phyloP scores from a whole-genome alignment of 2,113 vertebrate species.

The Nymphicus hollandicus region DNA sequence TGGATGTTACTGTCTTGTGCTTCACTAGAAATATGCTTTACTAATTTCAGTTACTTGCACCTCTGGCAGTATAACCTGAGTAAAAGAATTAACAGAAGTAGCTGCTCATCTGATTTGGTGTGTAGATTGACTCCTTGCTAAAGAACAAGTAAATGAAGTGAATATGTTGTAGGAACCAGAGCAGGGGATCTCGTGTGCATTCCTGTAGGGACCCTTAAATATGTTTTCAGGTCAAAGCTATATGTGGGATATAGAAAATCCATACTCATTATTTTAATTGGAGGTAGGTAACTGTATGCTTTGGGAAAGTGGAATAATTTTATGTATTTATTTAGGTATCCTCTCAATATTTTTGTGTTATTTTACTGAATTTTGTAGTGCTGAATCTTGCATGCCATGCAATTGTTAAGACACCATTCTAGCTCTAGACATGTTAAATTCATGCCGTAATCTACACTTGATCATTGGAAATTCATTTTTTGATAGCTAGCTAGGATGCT shows the following conservation, averaged over 20 bases:
- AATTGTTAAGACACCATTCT: not conserved
- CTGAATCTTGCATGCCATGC: not conserved
- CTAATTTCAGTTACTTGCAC: not conserved
- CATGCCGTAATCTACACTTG: not conserved
- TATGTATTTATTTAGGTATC: not conserved
- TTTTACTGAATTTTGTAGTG: not conserved
- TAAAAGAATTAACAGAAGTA: not conserved
- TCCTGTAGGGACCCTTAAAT: not conserved
- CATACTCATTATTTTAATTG: not conserved
- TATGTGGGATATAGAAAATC: not conserved
- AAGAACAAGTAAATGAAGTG: not conserved
- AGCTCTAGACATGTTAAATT: not conserved
- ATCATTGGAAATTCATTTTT: not conserved
- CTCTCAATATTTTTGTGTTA: not conserved
- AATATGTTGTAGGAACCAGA: not conserved
- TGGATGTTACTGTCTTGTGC: not conserved
- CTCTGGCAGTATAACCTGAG: not conserved
- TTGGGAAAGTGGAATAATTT: not conserved
- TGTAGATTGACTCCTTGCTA: not conserved
- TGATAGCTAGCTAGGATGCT: not conserved
- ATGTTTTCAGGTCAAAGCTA: not conserved
- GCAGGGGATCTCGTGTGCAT: not conserved
- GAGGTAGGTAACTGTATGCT: not conserved
- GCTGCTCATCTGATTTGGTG: not conserved
- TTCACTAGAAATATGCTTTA: not conserved